Conservation (phyloP, 2,888 invertebrate genomes). For the Tupiocoris notatus region DNA sequence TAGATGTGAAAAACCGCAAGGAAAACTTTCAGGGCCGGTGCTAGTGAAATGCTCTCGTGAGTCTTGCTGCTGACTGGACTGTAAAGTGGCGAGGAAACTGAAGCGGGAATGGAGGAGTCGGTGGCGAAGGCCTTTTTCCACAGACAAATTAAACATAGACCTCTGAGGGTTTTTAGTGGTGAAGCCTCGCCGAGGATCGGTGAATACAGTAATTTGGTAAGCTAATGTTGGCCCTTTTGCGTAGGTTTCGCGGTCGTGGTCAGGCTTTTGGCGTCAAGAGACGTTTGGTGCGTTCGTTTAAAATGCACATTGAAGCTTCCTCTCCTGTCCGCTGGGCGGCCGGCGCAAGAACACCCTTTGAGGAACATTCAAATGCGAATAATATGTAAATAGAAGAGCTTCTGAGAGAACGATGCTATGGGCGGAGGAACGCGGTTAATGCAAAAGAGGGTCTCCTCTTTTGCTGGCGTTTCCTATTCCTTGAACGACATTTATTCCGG, state of each 20-base stretch:
- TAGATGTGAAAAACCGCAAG: not conserved
- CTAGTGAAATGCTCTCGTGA: not conserved
- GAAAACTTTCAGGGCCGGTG: not conserved
- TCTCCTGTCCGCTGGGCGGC: too few relatives aligned
- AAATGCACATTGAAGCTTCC: slow-evolving; percentile 45
- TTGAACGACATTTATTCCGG: slow-evolving; percentile 45
- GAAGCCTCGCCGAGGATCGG: slow-evolving; percentile 41
- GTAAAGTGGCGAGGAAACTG: not conserved
- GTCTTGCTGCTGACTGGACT: too few relatives aligned
- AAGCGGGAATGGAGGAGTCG: not conserved
- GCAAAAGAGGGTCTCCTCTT: slow-evolving; percentile 16
- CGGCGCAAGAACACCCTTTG: slow-evolving; percentile 42
- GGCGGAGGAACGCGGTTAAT: slow-evolving; percentile 40
- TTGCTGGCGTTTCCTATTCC: slow-evolving; percentile 38
- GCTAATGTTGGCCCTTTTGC: slow-evolving; percentile 38
- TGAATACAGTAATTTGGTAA: slow-evolving; percentile 47
- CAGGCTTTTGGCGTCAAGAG: not conserved
- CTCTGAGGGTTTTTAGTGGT: slow-evolving; percentile 40
- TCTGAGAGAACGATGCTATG: not conserved
- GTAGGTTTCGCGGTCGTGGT: not conserved
- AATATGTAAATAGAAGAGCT: slow-evolving; percentile 43
- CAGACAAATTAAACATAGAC: slow-evolving; percentile 40
- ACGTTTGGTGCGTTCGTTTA: slow-evolving; percentile 38
- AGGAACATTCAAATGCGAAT: slow-evolving; percentile 47
- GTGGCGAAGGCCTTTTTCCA: slow-evolving; percentile 6